Conservation (phyloP, 2,888 invertebrate species). For the Thecocarcelia acutangulata region DNA sequence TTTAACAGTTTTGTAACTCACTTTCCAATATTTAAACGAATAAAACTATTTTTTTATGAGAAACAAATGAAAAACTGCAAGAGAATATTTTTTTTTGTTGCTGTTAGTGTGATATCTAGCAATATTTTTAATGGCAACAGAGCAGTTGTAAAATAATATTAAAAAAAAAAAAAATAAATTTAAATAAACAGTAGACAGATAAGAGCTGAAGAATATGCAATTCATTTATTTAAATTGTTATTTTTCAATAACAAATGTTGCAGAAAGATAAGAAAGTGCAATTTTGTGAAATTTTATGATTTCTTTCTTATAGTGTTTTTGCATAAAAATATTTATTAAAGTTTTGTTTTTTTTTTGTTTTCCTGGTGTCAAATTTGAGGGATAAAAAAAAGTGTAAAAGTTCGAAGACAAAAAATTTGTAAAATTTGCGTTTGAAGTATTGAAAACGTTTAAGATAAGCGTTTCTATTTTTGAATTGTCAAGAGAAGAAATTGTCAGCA, state of each 20-base stretch:
- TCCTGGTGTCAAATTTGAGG: not conserved
- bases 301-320: conserved; percentile 23
- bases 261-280: conserved; percentile 69
- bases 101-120: conserved; percentile 26
- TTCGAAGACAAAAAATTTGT: not conserved
- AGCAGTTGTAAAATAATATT: not conserved
- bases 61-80: conserved; percentile 10
- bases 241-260: conserved; percentile 69
- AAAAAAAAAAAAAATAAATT: conserved; percentile 23
- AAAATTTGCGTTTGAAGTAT: no score
- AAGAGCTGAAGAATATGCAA: conserved; percentile 59
- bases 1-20: not conserved
- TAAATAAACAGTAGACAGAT: conserved; percentile 37
- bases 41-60: conserved; percentile 35
- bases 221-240: conserved; percentile 66
- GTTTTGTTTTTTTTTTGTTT: no score
- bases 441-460: no score
- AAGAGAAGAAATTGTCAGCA: no score
- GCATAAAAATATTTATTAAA: conserved; percentile 23
- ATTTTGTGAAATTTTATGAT: conserved; percentile 66
- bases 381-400: conserved; percentile 36
- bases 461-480: no score
- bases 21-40: conserved; percentile 37
- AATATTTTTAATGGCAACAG: conserved; percentile 28
- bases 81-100: conserved; percentile 7